Evolutionary conservation across 2,888 invertebrate species (phyloP).

Genomic region (Agrochola lychnidis): DNA sequence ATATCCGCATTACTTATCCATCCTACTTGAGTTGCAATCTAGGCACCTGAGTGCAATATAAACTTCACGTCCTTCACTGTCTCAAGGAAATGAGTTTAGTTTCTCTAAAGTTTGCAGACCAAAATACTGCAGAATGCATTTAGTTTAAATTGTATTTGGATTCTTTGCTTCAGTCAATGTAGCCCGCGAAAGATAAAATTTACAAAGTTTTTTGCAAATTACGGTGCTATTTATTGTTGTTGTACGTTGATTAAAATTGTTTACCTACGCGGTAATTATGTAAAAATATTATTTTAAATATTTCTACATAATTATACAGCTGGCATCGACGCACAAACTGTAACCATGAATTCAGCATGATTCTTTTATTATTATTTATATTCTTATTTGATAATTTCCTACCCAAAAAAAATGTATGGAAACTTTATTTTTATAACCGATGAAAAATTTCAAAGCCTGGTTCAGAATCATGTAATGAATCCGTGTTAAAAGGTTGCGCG

Average conservation of each 20-base stretch:
- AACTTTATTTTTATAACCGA: no score
- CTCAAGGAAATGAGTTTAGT: conserved; percentile 38
- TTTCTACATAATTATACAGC: no score
- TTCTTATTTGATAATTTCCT: no score
- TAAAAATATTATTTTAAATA: no score
- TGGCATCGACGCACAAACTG: no score
- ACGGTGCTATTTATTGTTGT: neutral
- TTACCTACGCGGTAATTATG: neutral
- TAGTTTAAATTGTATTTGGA: conserved; percentile 5
- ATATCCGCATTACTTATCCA: conserved; percentile 1
- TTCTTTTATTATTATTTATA: no score
- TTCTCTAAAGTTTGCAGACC: conserved; percentile 10
- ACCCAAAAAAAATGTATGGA: no score
- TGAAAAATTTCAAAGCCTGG: no score
- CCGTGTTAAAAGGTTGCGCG: no score
- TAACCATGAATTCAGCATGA: no score
- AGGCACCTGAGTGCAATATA: conserved; percentile 3
- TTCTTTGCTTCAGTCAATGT: neutral
- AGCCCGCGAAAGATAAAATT: neutral
- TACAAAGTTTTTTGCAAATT: no score
- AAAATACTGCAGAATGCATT: conserved; percentile 1
- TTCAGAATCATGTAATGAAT: no score
- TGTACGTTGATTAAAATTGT: neutral
- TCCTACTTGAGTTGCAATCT: conserved; percentile 29
- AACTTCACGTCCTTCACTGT: conserved; percentile 20